Evolutionary conservation across 2,888 invertebrate genomes (phyloP), one percentile per base, ranked within the genome.

Genomic region (Diarsia brunnea): DNA sequence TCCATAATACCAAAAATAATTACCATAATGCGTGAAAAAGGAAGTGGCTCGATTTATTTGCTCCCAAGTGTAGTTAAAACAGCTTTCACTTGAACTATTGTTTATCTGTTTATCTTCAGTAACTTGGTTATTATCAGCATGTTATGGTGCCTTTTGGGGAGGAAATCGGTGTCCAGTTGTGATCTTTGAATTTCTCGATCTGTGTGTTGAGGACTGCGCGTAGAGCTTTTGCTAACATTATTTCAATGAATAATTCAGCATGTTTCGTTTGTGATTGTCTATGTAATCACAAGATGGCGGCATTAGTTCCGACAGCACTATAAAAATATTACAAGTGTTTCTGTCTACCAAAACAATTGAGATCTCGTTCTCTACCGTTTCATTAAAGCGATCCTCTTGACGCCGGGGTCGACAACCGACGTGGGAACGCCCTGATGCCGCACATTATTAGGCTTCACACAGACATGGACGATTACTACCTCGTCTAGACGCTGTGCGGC

Each of bases 351-450:
- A 74, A 84, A 81, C 76, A 87, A 87, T 87, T 82, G 61, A 78
- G 74, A 73, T 78, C 66, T 61, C n/a, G 31, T 38, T 45, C 27
- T 64, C 12, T 86, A 75, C 53, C 27, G 63, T 45, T 69, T 76
- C 67, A 75, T 81, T 77, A 24, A 84, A 11, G 72, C 85, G 53
- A 69, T 80, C 64, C 69, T 72, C 74, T 75, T 67, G 61, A 75
- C 68, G 76, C 58, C 31, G 81, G 61, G 84, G 84, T 85, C 85
- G 81, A 66, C 81, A 81, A 76, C 87, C 85, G 67, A 63, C 84
- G 84, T 86, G 84, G 73, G 86, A 84, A 83, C 84, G 68, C 70
- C 51, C 61, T 75, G 82, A 58, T 55, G 47, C 69, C 60, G 63
- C 16, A n/a, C 47, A 69, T 38, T 67, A 63, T 73, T 70, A 82